Evolutionary conservation across 2,113 vertebrate species (phyloP), one percentile per base, ranked within the genome.

Genomic region (Corydoras maculifer): DNA sequence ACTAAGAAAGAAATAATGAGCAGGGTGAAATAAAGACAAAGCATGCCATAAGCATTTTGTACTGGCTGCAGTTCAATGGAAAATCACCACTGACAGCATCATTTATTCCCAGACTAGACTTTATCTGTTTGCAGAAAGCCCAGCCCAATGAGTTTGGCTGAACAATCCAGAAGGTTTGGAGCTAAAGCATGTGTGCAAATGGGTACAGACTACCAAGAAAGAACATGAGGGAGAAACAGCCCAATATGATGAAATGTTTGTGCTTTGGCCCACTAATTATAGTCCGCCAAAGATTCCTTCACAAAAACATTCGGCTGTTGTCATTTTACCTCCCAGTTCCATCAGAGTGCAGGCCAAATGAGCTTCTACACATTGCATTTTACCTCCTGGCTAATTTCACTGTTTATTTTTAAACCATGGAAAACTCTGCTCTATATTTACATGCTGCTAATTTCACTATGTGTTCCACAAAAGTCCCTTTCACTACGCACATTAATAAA

Each of bases 101-200:
- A 62, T 68, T 61, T 74, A 74, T 68, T 14, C 58, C 15, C 61
- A n/a, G 65, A 54, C 31, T 62, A 62, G 49, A 48, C 11, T 68
- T 74, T 32, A 29, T 68, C 30, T 62, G 63, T 55, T 53, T 67
- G 51, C 50, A 74, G 58, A 68, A 53, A 57, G 69, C 51, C 61
- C 61, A 31, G 61, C 61, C 61, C 65, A 60, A 9, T 69, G 58
- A 68, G 55, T 62, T 68, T 64, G 72, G 60, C 75, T 74, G 75
- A 75, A 65, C 55, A 59, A 50, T 69, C 32, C 7, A 14, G 70
- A 64, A 73, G 71, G 63, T 60, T 67, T 31, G 9, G 59, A 63
- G 48, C 14, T 55, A 75, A 75, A 75, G 77, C 77, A 68, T 68
- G 78, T 77, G 75, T 62, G 72, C 74, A 77, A 72, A 76, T 76